phyloP scores from a whole-genome alignment of 2,113 vertebrate genomes.

The Perccottus glenii region DNA sequence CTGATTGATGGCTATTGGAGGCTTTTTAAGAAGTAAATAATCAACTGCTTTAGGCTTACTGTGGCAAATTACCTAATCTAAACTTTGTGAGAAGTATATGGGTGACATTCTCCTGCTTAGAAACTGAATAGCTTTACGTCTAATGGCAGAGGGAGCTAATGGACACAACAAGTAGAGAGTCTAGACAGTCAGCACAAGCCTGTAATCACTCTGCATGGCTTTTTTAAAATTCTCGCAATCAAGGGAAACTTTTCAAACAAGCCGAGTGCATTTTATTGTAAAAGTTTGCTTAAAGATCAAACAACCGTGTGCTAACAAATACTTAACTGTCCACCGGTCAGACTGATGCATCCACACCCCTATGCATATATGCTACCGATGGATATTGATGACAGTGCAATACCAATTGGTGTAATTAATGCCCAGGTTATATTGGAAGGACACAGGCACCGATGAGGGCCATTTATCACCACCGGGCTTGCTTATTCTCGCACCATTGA shows the following conservation, averaged over 20 bases:
- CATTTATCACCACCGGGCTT: conserved; percentile 75
- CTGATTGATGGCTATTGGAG: conserved; percentile 39
- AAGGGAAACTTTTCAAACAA: conserved; percentile 18
- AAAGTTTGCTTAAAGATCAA: conserved; percentile 34
- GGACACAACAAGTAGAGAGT: neutral
- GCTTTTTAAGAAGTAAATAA: conserved; percentile 15
- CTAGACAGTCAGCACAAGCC: neutral
- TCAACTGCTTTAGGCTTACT: conserved; percentile 7
- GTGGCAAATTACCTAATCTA: conserved; percentile 16
- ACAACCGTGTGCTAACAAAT: conserved; percentile 12
- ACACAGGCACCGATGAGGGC: conserved; percentile 65
- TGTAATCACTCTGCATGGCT: conserved; percentile 1
- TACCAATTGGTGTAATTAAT: conserved; percentile 81
- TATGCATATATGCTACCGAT: conserved; percentile 33
- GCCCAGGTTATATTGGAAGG: conserved; percentile 74
- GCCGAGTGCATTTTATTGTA: conserved; percentile 34
- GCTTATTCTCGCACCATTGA: conserved; percentile 75
- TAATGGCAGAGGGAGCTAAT: no score
- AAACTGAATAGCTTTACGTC: conserved; percentile 13
- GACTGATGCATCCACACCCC: conserved; percentile 15
- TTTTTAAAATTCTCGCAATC: neutral
- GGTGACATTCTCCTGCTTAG: neutral
- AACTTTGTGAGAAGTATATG: conserved; percentile 18
- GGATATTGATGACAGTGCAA: conserved; percentile 77
- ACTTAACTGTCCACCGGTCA: conserved; percentile 12